These are phyloP conservation scores for Geococcyx californianus DNA, from an alignment of 2,113 vertebrate genomes.

Conservation along the genomic window DNA sequence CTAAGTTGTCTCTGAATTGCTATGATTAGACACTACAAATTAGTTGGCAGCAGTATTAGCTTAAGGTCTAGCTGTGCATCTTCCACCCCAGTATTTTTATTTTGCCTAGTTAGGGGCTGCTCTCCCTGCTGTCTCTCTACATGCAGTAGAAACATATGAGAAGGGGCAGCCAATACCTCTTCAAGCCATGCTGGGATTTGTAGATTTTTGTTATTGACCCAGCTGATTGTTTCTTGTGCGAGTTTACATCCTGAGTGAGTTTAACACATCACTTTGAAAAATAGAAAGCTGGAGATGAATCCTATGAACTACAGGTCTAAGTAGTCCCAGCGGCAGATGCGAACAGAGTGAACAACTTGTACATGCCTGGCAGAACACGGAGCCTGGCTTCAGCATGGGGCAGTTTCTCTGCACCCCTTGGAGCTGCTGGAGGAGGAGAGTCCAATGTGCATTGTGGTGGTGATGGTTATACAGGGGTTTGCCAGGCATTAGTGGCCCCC, in stretches of 20 bases:
- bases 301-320: not conserved
- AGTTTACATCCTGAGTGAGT: not conserved
- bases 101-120: not conserved
- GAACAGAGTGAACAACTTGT: not conserved
- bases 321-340: not conserved
- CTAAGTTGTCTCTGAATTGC: not conserved
- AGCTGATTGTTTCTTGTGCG: not conserved
- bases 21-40: not conserved
- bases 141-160: not conserved
- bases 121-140: not conserved
- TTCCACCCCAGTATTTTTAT: not conserved
- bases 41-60: not conserved
- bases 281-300: not conserved
- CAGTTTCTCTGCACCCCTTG: too few relatives aligned
- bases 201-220: not conserved
- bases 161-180: not conserved
- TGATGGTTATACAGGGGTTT: not conserved
- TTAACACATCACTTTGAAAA: not conserved
- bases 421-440: not conserved
- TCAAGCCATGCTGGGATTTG: not conserved
- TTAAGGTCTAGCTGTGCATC: not conserved
- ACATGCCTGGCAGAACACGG: not conserved
- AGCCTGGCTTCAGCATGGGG: too few relatives aligned
- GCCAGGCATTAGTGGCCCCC: not conserved
- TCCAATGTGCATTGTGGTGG: accelerated